These are phyloP conservation scores for Carettochelys insculpta DNA, from an alignment of 2,113 vertebrate genomes.

Conservation along the genomic window DNA sequence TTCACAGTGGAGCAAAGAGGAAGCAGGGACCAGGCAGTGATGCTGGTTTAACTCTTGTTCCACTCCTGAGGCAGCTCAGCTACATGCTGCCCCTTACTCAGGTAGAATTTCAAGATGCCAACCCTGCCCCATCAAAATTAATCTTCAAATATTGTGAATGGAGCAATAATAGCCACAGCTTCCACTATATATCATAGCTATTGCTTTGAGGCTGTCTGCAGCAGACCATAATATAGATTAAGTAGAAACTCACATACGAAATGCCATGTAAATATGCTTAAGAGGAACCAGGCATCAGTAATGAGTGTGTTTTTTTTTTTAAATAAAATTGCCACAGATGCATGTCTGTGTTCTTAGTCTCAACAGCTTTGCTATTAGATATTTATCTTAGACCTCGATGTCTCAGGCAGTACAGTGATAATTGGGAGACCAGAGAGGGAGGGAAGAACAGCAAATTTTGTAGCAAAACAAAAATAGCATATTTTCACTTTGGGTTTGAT, in stretches of 20 bases:
- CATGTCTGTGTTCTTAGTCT: not conserved
- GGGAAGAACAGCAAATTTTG: not conserved
- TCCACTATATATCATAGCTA: not conserved
- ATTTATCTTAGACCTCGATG: not conserved
- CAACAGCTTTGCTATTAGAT: not conserved
- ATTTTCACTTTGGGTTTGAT: constrained; percentile 7
- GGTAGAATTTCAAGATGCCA: not conserved
- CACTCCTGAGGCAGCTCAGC: not conserved
- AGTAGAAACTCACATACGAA: not conserved
- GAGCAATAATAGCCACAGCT: not conserved
- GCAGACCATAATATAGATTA: constrained; percentile 5
- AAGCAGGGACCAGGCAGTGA: not conserved
- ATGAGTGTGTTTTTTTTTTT: no score
- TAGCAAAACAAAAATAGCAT: not conserved
- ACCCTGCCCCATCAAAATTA: not conserved
- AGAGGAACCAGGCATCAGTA: not conserved
- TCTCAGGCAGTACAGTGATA: not conserved
- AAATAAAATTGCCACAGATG: not conserved
- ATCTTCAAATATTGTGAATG: not conserved
- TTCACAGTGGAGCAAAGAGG: not conserved
- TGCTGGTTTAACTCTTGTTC: not conserved
- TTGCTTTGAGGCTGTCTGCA: constrained; percentile 7
- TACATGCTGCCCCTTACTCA: not conserved
- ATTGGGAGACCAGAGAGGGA: not conserved
- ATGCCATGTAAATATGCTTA: not conserved